Percentiles rank a stretch among this genome's conserved stretches.
Conservation (phyloP, 2,113 vertebrate species). For the Riparia riparia region DNA sequence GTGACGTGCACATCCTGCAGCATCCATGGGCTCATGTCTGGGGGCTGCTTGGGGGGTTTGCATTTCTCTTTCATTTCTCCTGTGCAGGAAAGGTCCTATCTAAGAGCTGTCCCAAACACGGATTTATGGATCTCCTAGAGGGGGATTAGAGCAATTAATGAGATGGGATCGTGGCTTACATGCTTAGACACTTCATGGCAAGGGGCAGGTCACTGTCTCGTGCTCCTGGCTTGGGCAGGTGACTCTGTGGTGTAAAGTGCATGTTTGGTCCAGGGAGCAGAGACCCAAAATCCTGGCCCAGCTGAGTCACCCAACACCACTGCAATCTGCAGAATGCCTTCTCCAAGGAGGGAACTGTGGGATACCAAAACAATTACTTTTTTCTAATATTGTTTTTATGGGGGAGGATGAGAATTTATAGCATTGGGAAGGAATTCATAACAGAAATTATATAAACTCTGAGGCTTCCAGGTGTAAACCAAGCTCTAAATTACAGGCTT, state of each 20-base stretch:
- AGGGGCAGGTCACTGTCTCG: accelerated
- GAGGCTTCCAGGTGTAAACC: neutral
- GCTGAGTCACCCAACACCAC: neutral
- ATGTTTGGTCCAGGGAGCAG: neutral
- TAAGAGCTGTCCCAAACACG: neutral
- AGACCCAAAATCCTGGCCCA: neutral
- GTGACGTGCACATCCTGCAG: neutral
- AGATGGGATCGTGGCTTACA: accelerated
- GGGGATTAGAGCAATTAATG: neutral
- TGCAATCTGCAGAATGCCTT: neutral
- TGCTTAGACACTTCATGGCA: neutral
- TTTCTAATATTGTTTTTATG: neutral
- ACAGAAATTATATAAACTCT: neutral
- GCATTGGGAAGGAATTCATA: neutral
- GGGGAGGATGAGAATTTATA: neutral
- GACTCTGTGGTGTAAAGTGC: neutral
- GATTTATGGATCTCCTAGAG: neutral
- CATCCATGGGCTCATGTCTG: neutral
- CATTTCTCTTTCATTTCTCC: neutral
- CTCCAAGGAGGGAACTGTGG: neutral
- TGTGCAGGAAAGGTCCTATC: neutral
- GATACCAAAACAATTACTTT: neutral
- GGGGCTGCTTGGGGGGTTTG: neutral
- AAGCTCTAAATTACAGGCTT: constrained; percentile 2
- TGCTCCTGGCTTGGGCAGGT: neutral